Conservation (phyloP, 2,797 vertebrate species). For the Xerus rutilus region DNA sequence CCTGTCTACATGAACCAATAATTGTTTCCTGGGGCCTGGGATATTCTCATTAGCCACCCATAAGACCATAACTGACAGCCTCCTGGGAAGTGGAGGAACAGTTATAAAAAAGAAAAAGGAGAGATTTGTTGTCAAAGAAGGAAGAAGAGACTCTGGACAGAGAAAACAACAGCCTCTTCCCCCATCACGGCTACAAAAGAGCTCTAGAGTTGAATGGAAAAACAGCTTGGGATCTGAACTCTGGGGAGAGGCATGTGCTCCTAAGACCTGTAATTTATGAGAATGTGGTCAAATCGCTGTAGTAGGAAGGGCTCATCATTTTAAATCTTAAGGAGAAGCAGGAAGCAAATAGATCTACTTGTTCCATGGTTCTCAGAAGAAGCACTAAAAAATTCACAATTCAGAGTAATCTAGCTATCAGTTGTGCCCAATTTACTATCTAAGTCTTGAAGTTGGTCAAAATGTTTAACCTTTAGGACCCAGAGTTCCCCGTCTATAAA, state of each 20-base stretch:
- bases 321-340: neutral
- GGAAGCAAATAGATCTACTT: neutral
- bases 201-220: neutral
- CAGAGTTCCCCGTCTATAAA: neutral
- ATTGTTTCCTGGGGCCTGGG: neutral
- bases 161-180: neutral
- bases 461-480: neutral
- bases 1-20: neutral
- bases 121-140: neutral
- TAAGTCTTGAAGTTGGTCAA: neutral
- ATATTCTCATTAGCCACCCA: neutral
- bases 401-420: neutral
- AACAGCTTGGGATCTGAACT: neutral
- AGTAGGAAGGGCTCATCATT: neutral
- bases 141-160: neutral
- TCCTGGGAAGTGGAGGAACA: neutral
- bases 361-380: neutral
- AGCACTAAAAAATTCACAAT: neutral
- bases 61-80: neutral
- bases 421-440: neutral
- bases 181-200: neutral
- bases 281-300: neutral
- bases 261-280: neutral
- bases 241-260: neutral
- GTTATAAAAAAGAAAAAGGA: neutral